Percentiles rank a stretch among this genome's conserved stretches.
Evolutionary conservation across 2,797 vertebrate genomes (phyloP).

Genomic region (Sebastes minor): DNA sequence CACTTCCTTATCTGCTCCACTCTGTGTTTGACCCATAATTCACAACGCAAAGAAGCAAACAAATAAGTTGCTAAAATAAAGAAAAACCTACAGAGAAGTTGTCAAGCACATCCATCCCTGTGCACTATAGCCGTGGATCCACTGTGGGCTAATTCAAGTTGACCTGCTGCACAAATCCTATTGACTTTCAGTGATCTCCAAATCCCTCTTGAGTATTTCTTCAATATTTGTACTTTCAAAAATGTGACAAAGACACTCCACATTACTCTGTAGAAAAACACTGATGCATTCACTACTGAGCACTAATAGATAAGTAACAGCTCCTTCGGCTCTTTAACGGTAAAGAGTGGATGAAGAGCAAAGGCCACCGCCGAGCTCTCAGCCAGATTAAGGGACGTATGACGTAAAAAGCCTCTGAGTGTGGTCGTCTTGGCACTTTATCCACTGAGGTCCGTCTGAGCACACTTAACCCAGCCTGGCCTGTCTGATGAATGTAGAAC

Average conservation of each 20-base stretch:
- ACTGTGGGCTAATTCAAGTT: background rate
- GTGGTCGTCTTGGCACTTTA: slow-evolving; percentile 23
- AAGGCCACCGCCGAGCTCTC: background rate
- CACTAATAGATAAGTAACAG: too few relatives aligned
- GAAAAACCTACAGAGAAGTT: background rate
- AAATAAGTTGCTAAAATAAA: background rate
- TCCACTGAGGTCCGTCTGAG: background rate
- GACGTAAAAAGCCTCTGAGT: slow-evolving; percentile 17
- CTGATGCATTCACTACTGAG: background rate
- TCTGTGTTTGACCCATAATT: slow-evolving; percentile 72
- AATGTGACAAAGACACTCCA: background rate
- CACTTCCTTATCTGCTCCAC: slow-evolving; percentile 55
- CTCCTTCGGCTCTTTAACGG: background rate
- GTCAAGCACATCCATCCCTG: background rate
- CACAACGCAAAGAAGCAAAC: background rate
- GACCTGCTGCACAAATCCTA: slow-evolving; percentile 31
- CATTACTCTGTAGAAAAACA: too few relatives aligned
- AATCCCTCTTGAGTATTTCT: background rate
- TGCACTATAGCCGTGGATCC: background rate
- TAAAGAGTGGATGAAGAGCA: background rate
- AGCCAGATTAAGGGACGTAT: slow-evolving; percentile 37
- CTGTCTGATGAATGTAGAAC: too few relatives aligned
- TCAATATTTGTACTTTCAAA: background rate
- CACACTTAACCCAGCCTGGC: background rate
- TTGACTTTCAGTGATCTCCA: background rate